These are phyloP conservation scores for Agrotis puta DNA, from an alignment of 2,888 invertebrate genomes.

Conservation along the genomic window DNA sequence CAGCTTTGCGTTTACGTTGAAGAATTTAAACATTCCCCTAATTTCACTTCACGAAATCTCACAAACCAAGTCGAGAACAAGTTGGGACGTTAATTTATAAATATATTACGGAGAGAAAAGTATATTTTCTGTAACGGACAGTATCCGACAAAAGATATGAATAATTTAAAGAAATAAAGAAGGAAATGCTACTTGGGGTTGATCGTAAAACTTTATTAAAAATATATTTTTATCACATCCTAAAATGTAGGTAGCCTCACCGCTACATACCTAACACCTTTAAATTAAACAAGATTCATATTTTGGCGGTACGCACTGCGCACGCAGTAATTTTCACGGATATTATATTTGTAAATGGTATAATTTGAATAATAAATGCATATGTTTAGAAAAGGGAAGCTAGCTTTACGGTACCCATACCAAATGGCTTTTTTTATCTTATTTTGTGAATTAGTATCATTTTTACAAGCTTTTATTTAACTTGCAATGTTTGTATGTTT, in stretches of 20 bases:
- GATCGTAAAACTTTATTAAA: constrained; percentile 65
- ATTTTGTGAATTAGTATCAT: background rate
- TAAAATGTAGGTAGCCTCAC: constrained; percentile 51
- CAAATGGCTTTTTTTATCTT: background rate
- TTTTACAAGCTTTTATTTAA: too few species aligned
- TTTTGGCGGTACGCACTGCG: constrained; percentile 43
- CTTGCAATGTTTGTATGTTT: too few species aligned
- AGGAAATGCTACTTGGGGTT: constrained; percentile 49
- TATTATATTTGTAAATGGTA: constrained; percentile 54
- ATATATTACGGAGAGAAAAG: constrained; percentile 44
- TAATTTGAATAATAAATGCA: constrained; percentile 56
- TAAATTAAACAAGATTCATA: constrained; percentile 53
- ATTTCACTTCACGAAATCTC: constrained; percentile 71
- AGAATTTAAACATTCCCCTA: constrained; percentile 79
- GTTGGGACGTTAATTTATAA: constrained; percentile 52
- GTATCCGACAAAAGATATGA: constrained; percentile 49
- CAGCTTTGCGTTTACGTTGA: constrained; percentile 75
- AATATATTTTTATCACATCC: constrained; percentile 63
- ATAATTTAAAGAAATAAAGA: constrained; percentile 65
- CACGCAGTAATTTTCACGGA: constrained; percentile 42
- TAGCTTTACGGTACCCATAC: background rate
- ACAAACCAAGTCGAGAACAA: constrained; percentile 56
- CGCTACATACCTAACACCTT: constrained; percentile 39
- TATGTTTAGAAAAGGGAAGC: constrained; percentile 37
- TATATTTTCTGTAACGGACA: constrained; percentile 55